Conservation (phyloP, 1,140 invertebrate species). For the Sinella curviseta region DNA sequence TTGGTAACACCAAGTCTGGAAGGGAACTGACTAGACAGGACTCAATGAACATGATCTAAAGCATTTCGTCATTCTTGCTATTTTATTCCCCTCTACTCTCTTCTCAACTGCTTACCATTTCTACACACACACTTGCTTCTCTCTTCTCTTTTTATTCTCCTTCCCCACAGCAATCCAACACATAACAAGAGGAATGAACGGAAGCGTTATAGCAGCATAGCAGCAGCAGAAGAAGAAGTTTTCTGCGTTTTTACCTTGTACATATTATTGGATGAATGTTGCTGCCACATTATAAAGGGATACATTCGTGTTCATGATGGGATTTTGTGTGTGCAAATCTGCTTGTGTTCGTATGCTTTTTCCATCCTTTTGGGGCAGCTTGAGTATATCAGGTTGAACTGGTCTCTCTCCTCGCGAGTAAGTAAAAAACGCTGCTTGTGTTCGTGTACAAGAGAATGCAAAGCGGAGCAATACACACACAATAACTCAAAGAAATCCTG, state of each 20-base stretch:
- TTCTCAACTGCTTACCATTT: too few relatives aligned
- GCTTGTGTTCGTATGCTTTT: background rate
- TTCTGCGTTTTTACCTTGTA: too few relatives aligned
- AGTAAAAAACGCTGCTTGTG: background rate
- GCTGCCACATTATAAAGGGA: background rate
- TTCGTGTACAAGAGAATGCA: background rate
- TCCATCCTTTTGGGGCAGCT: background rate
- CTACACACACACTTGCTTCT: too few relatives aligned
- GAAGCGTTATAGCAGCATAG: too few relatives aligned
- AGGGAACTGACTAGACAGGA: conserved; percentile 8
- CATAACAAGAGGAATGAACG: too few relatives aligned
- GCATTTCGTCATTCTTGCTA: too few relatives aligned
- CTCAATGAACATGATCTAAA: background rate
- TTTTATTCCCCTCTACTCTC: background rate
- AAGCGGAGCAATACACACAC: background rate
- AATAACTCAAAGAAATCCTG: background rate
- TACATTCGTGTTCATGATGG: background rate
- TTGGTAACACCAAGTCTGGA: conserved; percentile 12
- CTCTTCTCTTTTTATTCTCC: too few relatives aligned
- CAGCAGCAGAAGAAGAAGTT: too few relatives aligned
- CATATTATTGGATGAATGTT: too few relatives aligned
- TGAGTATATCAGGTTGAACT: too few relatives aligned
- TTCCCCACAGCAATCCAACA: too few relatives aligned
- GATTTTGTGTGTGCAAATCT: background rate
- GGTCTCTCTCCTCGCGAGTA: too few relatives aligned